Evolutionary conservation across 2,888 invertebrate species (phyloP).

Genomic region (Tiliacea citrago): DNA sequence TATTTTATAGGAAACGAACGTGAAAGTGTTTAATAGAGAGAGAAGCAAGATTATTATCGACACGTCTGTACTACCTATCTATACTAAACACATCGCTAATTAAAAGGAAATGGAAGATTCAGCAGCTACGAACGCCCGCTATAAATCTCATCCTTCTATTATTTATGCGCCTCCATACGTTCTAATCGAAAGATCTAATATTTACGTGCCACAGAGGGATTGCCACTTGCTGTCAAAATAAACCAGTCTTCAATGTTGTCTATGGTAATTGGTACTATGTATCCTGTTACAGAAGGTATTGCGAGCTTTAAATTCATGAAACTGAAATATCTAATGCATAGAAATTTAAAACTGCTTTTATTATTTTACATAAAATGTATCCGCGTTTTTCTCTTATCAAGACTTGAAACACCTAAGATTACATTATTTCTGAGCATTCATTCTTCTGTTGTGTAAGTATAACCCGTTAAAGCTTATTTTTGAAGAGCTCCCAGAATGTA

Average conservation of each 20-base stretch:
- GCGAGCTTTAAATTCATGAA: constrained; percentile 42
- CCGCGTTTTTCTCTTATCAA: background rate
- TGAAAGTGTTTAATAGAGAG: constrained; percentile 12
- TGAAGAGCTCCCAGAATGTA: background rate
- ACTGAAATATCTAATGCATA: constrained; percentile 47
- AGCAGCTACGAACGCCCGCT: background rate
- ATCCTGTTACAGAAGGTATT: constrained; percentile 19
- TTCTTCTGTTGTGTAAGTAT: background rate
- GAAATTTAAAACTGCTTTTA: constrained; percentile 20
- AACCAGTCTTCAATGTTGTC: constrained; percentile 18
- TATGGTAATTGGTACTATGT: constrained; percentile 25
- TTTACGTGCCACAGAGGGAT: constrained; percentile 1
- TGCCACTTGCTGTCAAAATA: constrained; percentile 36
- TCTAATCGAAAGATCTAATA: constrained; percentile 33
- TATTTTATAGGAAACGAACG: constrained; percentile 1
- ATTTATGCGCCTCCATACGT: constrained; percentile 20
- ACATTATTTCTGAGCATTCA: background rate
- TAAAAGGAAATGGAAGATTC: constrained; percentile 25
- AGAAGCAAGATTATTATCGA: constrained; percentile 12
- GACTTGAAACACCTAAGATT: no score
- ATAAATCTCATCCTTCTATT: constrained; percentile 1
- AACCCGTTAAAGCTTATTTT: background rate
- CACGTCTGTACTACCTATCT: background rate
- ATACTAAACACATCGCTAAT: constrained; percentile 21
- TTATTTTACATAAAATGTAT: constrained; percentile 4